phyloP scores from a whole-genome alignment of 2,888 invertebrate genomes.

The Melanchra persicariae region DNA sequence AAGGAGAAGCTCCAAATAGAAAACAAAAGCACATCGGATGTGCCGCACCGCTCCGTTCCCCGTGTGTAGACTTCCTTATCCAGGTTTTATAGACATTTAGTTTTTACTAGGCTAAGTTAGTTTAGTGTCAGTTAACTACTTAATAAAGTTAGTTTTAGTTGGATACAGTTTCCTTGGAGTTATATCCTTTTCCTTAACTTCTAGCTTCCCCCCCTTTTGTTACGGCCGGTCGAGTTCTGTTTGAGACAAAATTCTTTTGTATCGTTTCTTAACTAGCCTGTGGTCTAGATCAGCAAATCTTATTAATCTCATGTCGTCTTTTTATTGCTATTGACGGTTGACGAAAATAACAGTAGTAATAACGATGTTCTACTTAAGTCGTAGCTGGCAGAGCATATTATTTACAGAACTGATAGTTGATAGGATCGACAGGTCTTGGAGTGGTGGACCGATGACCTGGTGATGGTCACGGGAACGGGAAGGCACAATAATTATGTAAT shows the following conservation, averaged over 20 bases:
- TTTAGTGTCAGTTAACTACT: constrained; percentile 36
- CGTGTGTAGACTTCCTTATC: background rate
- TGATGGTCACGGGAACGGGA: no score
- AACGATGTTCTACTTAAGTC: no score
- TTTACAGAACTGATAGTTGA: no score
- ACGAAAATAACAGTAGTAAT: background rate
- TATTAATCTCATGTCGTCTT: no score
- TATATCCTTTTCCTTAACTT: constrained; percentile 20
- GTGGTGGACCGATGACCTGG: no score
- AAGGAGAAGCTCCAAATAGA: background rate
- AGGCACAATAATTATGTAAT: no score
- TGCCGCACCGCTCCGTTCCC: no score
- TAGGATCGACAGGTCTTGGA: no score
- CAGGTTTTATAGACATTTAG: constrained; percentile 2
- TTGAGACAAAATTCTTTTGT: background rate
- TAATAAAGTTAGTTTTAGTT: constrained; percentile 23
- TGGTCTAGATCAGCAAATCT: background rate
- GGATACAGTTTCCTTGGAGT: constrained; percentile 30
- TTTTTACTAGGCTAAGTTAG: constrained; percentile 23
- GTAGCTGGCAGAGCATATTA: no score
- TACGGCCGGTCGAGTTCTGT: background rate
- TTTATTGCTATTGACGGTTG: no score
- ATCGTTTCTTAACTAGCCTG: background rate
- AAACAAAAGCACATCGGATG: background rate
- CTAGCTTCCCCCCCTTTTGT: background rate